These are phyloP conservation scores for Cyprinodon tularosa DNA, from an alignment of 2,113 vertebrate species.

Conservation along the genomic window DNA sequence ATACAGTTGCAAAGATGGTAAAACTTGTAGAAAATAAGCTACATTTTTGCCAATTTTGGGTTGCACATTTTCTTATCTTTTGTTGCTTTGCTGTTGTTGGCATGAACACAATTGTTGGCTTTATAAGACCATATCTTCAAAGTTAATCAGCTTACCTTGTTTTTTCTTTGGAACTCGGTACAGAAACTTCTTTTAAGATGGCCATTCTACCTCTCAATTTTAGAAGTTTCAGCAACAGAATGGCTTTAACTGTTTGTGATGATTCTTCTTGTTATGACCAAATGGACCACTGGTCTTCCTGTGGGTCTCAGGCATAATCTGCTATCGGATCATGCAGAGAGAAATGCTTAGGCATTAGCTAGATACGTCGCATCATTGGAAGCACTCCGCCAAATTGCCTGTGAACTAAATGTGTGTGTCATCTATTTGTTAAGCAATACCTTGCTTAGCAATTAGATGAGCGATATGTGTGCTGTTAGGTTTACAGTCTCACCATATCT, in stretches of 20 bases:
- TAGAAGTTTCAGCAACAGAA: conserved; percentile 11
- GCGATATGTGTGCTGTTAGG: background rate
- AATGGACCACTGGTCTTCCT: conserved; percentile 2
- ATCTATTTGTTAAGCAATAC: background rate
- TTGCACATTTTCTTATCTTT: conserved; percentile 10
- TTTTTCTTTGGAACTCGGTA: background rate
- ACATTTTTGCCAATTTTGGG: background rate
- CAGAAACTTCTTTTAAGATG: background rate
- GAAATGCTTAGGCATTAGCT: conserved; percentile 6
- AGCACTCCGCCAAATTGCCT: background rate
- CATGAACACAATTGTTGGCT: background rate
- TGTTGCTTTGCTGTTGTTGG: background rate
- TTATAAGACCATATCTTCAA: background rate
- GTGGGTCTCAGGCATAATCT: background rate
- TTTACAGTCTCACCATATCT: background rate
- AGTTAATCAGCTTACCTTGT: background rate
- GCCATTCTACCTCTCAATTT: background rate
- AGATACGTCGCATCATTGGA: background rate
- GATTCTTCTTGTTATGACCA: conserved; percentile 3
- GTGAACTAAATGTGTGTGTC: background rate
- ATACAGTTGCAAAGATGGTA: no score
- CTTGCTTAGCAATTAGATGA: background rate
- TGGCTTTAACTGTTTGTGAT: conserved; percentile 17
- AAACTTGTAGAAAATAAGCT: no score
- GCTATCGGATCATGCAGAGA: background rate